Evolutionary conservation across 1,140 invertebrate species (phyloP), one percentile per base, ranked within the genome.

Genomic region (Cherax destructor): DNA sequence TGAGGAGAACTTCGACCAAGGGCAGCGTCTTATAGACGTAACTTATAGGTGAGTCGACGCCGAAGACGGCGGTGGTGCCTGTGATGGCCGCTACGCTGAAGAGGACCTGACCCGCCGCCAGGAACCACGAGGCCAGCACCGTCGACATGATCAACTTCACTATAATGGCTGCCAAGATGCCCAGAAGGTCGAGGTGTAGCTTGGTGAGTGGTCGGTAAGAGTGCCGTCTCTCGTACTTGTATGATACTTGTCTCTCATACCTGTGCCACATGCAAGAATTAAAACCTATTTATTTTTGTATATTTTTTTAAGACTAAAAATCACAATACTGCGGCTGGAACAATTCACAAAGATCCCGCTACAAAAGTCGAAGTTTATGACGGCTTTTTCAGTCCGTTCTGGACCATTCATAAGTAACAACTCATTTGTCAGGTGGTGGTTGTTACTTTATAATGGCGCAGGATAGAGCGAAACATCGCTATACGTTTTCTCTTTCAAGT

Each of bases 141-240:
- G 86, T 88, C 7, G 86, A 88, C 52, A 79, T 61, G 21, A 88
- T 16, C 16, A 88, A 30, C 50, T 88, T 88, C 52, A 88, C 76
- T 18, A 21, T 13, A 13, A 88, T 59, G 86, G 78, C 61, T n/a
- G 86, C 86, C 86, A 88, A n/a, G n/a, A 88, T 79, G n/a, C 52
- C 77, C 6, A 80, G 5, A 59, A 79, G 80, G 24, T 79, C 72
- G 10, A 88, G 10, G 59, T 61, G 59, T 6, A 30, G 18, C 24
- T 79, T 59, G 76, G 7, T 30, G 52, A 80, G 16, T 6, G 50
- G 56, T 18, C 59, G 76, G 11, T 41, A 13, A 11, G 61, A 24
- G 41, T 41, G 16, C 21, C 13, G 16, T 11, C n/a, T 24, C 83
- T 56, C 50, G 1, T 81, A n/a, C 83, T 56, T 21, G 1, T 81